Evolutionary conservation across 2,113 vertebrate species (phyloP).

Genomic region (Misgurnus mizolepis): DNA sequence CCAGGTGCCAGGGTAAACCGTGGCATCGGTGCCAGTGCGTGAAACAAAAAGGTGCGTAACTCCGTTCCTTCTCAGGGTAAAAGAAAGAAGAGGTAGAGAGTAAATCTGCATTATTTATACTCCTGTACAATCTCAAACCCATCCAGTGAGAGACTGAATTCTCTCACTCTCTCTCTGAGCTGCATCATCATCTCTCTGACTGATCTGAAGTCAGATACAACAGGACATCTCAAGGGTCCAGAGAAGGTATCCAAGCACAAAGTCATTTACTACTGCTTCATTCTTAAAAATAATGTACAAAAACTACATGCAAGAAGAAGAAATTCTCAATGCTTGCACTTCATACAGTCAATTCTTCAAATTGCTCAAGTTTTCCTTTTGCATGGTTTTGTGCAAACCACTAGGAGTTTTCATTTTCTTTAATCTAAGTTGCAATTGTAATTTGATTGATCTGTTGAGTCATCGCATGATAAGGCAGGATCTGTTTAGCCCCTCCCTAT

Average conservation of each 20-base stretch:
- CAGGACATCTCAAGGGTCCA: slow-evolving; percentile 3
- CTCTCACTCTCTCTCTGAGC: slow-evolving; percentile 27
- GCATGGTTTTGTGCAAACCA: too few relatives aligned
- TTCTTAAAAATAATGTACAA: too few relatives aligned
- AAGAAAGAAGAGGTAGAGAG: slow-evolving; percentile 30
- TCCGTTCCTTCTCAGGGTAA: slow-evolving; percentile 49
- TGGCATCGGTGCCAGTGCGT: slow-evolving; percentile 34
- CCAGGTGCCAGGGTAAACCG: slow-evolving; percentile 11
- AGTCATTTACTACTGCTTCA: not conserved
- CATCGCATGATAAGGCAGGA: slow-evolving; percentile 20
- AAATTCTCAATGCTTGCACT: too few relatives aligned
- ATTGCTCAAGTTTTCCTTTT: too few relatives aligned
- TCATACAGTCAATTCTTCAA: too few relatives aligned
- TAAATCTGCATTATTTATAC: slow-evolving; percentile 52
- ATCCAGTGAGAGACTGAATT: slow-evolving; percentile 23
- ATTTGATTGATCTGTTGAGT: slow-evolving; percentile 33
- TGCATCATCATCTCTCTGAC: not conserved
- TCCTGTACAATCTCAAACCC: slow-evolving; percentile 36
- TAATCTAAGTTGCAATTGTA: not conserved
- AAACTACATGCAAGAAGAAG: too few relatives aligned
- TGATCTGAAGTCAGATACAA: slow-evolving; percentile 9
- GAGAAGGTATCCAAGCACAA: not conserved
- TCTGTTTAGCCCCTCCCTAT: slow-evolving; percentile 32
- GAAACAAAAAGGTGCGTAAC: slow-evolving; percentile 48
- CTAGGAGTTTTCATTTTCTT: too few relatives aligned